A percentile compares a stretch with the other conserved stretches of the same genome.
phyloP scores from a whole-genome alignment of 2,113 vertebrate genomes.

The Capreolus pygargus region DNA sequence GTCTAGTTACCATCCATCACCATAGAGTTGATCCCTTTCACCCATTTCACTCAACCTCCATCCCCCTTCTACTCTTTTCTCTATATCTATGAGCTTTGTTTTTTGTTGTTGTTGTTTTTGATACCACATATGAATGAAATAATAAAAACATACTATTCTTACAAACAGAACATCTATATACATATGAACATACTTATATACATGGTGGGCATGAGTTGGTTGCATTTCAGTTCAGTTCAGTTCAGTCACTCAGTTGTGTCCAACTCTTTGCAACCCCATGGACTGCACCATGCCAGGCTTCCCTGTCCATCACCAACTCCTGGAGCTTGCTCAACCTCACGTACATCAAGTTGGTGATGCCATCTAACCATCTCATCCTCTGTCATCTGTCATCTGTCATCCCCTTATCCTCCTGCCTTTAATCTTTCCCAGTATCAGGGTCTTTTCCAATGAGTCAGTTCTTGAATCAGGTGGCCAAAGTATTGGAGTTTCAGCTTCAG shows the following conservation, averaged over 20 bases:
- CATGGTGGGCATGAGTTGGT: neutral
- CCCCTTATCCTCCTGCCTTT: neutral
- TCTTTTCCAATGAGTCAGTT: neutral
- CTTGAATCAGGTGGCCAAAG: neutral
- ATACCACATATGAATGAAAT: neutral
- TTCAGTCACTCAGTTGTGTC: neutral
- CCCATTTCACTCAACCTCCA: neutral
- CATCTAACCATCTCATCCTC: neutral
- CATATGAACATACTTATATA: neutral
- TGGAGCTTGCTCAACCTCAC: neutral
- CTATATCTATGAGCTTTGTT: neutral
- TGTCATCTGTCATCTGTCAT: rapidly evolving
- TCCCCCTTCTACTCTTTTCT: neutral
- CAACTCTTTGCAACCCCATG: neutral
- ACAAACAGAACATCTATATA: neutral
- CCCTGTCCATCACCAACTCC: neutral
- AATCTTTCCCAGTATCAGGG: neutral
- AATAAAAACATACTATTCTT: neutral
- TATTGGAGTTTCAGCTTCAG: neutral
- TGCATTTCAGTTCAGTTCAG: neutral
- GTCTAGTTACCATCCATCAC: neutral
- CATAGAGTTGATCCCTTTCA: neutral
- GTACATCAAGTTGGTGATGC: neutral
- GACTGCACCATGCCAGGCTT: neutral
- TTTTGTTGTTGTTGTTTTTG: neutral